Base-by-base conservation (phyloP, 2,888 invertebrate species). In the Tetragonisca angustula region DNA sequence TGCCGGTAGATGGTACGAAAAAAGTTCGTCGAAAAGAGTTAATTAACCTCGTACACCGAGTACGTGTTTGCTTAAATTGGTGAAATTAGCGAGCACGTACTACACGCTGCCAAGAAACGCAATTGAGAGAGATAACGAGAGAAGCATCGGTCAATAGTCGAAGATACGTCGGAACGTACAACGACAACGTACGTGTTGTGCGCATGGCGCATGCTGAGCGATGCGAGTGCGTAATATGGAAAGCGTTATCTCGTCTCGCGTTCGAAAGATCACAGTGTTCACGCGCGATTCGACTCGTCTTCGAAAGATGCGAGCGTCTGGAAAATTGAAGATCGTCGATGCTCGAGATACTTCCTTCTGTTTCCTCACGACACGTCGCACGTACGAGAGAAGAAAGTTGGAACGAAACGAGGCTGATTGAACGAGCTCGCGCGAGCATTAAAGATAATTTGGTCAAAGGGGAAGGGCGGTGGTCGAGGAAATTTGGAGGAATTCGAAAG, bases 401-500 rank as follows among this genome's bases (percentile, higher is more conserved):
- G n/a, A 17, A 52, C 64, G 24, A 19, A 19, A 13, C 2, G 61
- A 13, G 24, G 65, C 43, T 24, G 36, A 21, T 27, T 43, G 43
- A 65, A 19, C 32, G 9, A 21, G 27, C 15, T 5, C 9, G 11
- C 32, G 32, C 32, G 32, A 4, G 32, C 3, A 4, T 49, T 11
- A 19, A 13, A 24, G 50, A 52, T 56, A 64, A 75, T 50, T 43
- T 19, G 52, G 36, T 21, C 0, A 43, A 59, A 64, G 32, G 17
- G 64, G 19, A 43, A 32, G 52, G 52, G 15, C n/a, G 24, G 24
- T 69, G 54, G 78, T 24, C 1, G 43, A 43, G 74, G 56, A 75
- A 76, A 64, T 77, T 70, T 59, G 65, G 54, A 50, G 74, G 67
- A 72, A 61, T 62, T 70, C 27, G 43, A 64, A 76, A 61, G 69